Base-by-base conservation (phyloP, 1,140 invertebrate species). In the Copidosoma floridanum region DNA sequence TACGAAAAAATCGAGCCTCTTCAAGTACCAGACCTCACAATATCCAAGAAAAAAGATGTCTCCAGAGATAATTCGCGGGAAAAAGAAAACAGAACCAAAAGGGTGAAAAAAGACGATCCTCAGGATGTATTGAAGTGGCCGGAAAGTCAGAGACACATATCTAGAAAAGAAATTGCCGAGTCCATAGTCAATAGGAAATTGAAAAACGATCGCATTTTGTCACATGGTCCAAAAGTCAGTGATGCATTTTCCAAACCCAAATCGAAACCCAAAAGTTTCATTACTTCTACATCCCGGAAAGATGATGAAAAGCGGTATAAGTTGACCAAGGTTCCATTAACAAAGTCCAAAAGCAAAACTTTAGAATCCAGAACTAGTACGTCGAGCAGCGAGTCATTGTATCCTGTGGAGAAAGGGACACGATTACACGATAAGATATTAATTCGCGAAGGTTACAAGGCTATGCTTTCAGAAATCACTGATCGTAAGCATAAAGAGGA, bases 71-170 rank as follows among this genome's bases (percentile, higher is more conserved):
- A 52, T 58, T 77, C 75, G 1, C 72, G 72, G 48, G 79, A 80
- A 53, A 79, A 79, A 29, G 78, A 80, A 58, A 80, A 79, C 50
- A 69, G 73, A 50, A 71, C 73, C 1, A 81, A 81, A 60, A 73
- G 74, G 61, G 68, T 74, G 7, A 77, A 73, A 63, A 75, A 73
- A 21, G 75, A 77, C 51, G 77, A 78, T 14, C 40, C 32, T 3
- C 65, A 68, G 35, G 68, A 72, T n/a, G 40, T 61, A 32, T 40
- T 37, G 16, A 74, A 67, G 65, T 67, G 71, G 29, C 64, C 66
- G 0, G 70, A 65, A 71, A 73, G 68, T 57, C 55, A 65, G n/a
- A 72, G 70, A 57, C 71, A 72, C 14, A 23, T 72, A 46, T 75
- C 75, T 14, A 68, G 68, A 50, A 75, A 67, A 63, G 75, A 79